Evolutionary conservation across 2,888 invertebrate species (phyloP).

Genomic region (Caenorhabditis sinica): DNA sequence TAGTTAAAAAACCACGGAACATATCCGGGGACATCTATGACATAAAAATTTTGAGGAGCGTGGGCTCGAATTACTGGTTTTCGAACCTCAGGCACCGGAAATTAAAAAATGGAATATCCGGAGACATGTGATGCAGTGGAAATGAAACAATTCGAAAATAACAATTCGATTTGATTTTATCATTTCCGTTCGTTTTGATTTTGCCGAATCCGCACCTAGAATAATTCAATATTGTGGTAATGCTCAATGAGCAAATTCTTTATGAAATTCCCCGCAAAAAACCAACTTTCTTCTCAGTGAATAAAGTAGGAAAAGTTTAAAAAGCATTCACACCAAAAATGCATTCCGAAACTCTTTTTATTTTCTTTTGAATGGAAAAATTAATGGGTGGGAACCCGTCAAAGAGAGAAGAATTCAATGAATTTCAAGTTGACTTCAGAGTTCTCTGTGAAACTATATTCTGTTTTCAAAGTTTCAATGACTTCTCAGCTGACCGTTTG

Average conservation of each 20-base stretch:
- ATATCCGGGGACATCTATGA: conserved; percentile 32
- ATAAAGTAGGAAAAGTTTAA: conserved; percentile 5
- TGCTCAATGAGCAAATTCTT: conserved; percentile 35
- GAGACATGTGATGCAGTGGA: conserved; percentile 26
- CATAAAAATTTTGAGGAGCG: conserved; percentile 8
- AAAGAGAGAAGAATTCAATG: conserved; percentile 24
- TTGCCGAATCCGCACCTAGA: neutral
- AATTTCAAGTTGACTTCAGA: conserved; percentile 5
- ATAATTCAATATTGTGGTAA: conserved; percentile 42
- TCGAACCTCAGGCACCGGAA: conserved; percentile 45
- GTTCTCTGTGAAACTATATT: neutral
- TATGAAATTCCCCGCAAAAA: neutral
- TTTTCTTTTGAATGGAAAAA: conserved; percentile 15
- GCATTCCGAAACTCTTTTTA: conserved; percentile 36
- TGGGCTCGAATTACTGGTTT: conserved; percentile 54
- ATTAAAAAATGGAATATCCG: conserved; percentile 34
- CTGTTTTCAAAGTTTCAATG: conserved; percentile 1
- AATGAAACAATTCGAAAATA: conserved; percentile 17
- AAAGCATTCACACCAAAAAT: conserved; percentile 48
- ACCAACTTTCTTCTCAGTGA: neutral
- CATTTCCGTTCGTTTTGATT: conserved; percentile 2
- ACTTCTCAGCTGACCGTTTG: conserved; percentile 15
- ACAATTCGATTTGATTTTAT: conserved; percentile 12
- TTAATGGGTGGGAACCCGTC: neutral
- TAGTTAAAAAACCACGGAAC: conserved; percentile 45